Percentiles rank a stretch among this genome's conserved stretches.
phyloP scores from a whole-genome alignment of 2,888 invertebrate species.

The Drosophila sordidula region DNA sequence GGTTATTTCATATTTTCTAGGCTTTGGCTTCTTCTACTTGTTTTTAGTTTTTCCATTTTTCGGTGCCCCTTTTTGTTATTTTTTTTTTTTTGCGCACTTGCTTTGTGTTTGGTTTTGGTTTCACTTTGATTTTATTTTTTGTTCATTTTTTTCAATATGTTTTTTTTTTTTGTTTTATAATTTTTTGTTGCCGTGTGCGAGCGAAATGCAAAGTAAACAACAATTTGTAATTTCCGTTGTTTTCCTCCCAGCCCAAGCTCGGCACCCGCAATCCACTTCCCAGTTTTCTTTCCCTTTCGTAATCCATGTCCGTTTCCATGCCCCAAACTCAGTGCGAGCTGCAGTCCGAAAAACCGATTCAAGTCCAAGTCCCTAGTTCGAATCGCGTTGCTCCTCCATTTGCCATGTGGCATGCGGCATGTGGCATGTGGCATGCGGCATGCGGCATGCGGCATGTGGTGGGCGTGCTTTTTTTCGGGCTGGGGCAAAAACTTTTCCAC shows the following conservation, averaged over 20 bases:
- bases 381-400: constrained; percentile 12
- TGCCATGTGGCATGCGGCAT: constrained; percentile 12
- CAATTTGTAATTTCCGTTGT: constrained; percentile 79
- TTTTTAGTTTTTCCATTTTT: constrained; percentile 4
- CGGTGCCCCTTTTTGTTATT: constrained; percentile 1
- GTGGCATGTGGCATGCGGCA: constrained; percentile 18
- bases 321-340: constrained; percentile 3
- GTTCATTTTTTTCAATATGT: background rate
- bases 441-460: constrained; percentile 18
- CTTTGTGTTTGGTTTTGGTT: constrained; percentile 6
- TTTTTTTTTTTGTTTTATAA: constrained; percentile 9
- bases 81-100: constrained; percentile 39
- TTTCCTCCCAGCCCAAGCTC: constrained; percentile 25
- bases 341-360: constrained; percentile 17
- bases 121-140: background rate
- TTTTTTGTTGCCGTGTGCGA: constrained; percentile 41
- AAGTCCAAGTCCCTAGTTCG: constrained; percentile 22
- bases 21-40: constrained; percentile 8
- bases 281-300: constrained; percentile 3
- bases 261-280: background rate
- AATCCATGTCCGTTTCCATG: too few relatives aligned
- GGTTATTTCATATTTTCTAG: constrained; percentile 42
- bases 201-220: constrained; percentile 76
- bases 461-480: constrained; percentile 14
- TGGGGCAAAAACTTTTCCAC: constrained; percentile 61